Evolutionary conservation across 2,888 invertebrate species (phyloP).

Genomic region (Drosophila kambysellisi): DNA sequence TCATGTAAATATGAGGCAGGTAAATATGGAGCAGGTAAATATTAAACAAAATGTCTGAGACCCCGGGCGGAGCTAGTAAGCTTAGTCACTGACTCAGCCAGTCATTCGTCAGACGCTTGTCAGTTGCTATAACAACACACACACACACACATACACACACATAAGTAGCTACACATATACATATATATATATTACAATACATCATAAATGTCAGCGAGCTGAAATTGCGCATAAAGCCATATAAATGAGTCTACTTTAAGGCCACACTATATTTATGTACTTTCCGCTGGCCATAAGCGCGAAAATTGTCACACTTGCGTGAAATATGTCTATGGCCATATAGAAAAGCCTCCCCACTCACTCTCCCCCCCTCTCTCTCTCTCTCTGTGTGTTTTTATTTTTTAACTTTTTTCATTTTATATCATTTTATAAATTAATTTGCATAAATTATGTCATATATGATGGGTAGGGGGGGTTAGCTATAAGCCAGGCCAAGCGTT

Average conservation of each 20-base stretch:
- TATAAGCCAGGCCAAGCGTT: slow-evolving; percentile 65
- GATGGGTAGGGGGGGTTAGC: slow-evolving; percentile 37
- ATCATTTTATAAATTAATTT: slow-evolving; percentile 73
- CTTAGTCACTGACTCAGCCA: slow-evolving; percentile 44
- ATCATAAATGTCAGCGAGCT: slow-evolving; percentile 82
- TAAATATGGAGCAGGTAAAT: slow-evolving; percentile 41
- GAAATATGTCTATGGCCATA: slow-evolving; percentile 66
- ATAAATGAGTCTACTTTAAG: slow-evolving; percentile 80
- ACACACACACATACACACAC: slow-evolving; percentile 7
- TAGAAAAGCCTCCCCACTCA: slow-evolving; percentile 30
- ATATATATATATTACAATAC: slow-evolving; percentile 55
- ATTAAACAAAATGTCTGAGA: slow-evolving; percentile 29
- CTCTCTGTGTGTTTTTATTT: neutral
- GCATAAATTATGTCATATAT: slow-evolving; percentile 78
- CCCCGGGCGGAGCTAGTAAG: slow-evolving; percentile 30
- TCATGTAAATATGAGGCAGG: slow-evolving; percentile 25
- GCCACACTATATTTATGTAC: slow-evolving; percentile 75
- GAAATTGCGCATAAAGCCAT: slow-evolving; percentile 80
- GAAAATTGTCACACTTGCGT: slow-evolving; percentile 75
- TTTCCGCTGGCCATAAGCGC: slow-evolving; percentile 59
- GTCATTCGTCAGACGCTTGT: slow-evolving; percentile 53
- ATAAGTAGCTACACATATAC: slow-evolving; percentile 5
- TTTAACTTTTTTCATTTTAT: slow-evolving; percentile 31
- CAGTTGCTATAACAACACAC: slow-evolving; percentile 65
- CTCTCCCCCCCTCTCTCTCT: neutral